phyloP scores from a whole-genome alignment of 1,140 invertebrate genomes.

The Sycophaga agraensis region DNA sequence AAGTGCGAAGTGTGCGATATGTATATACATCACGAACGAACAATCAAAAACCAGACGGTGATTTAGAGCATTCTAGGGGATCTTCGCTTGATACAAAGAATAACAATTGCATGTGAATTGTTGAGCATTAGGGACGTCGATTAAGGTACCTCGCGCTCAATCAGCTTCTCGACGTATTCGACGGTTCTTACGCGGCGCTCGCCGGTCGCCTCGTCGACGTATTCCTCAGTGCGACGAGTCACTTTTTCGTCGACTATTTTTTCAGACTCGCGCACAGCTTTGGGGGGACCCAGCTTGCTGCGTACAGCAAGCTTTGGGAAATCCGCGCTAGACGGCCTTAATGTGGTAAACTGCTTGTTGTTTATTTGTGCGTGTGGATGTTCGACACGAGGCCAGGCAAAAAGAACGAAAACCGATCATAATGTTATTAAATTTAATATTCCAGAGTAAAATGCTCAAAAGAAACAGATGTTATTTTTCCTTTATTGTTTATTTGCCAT shows the following conservation, averaged over 20 bases:
- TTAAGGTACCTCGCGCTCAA: conserved; percentile 86
- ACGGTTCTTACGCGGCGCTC: conserved; percentile 83
- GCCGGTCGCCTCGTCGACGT: conserved; percentile 80
- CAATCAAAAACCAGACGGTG: not conserved
- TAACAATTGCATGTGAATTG: not conserved
- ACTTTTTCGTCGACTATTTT: conserved; percentile 87
- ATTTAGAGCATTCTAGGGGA: not conserved
- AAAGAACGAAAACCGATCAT: conserved; percentile 23
- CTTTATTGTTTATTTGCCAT: not conserved
- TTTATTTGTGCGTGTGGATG: conserved; percentile 22
- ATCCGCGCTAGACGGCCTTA: conserved; percentile 66
- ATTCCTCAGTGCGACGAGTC: conserved; percentile 83
- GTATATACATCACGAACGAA: not conserved
- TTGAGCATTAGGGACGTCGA: conserved; percentile 2
- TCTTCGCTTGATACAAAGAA: not conserved
- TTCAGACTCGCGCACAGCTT: conserved; percentile 79
- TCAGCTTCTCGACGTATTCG: conserved; percentile 91
- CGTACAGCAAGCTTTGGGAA: conserved; percentile 83
- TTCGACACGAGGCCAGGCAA: conserved; percentile 8
- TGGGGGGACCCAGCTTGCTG: conserved; percentile 76
- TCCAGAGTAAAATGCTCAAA: conserved; percentile 15
- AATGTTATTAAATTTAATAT: conserved; percentile 23
- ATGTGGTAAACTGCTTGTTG: conserved; percentile 49
- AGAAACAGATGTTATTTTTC: conserved; percentile 12
- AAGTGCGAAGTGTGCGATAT: not conserved